Base-by-base conservation (phyloP, 2,113 vertebrate species). In the Eulemur macaco region DNA sequence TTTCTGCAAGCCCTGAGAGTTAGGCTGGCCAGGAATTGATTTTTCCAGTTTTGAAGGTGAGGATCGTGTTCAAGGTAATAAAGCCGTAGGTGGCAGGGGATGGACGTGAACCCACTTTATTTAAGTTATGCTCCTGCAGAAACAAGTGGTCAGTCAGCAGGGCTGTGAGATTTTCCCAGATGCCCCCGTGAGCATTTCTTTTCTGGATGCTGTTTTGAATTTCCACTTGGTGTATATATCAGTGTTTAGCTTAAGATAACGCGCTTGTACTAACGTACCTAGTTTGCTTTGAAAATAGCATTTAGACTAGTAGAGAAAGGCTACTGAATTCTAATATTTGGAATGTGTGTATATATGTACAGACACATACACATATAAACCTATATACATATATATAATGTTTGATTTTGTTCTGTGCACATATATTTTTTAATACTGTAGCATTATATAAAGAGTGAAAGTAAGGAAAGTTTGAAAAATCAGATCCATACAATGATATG, bases 231-330 rank as follows among this genome's bases (percentile, higher is more conserved):
- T 71, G 0, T 66, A 20, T 74, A 11, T 73, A 20, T 91, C 63
- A 47, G 7, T 50, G 52, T 92, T 64, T 86, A 73, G 39, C 63
- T 96, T 73, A 78, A 93, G 82, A n/a, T 66, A 50, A 11, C 29
- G 25, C 17, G 6, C 71, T 66, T 50, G 9, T 50, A 58, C 11
- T 27, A 63, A 5, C 0, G 4, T 63, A 50, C 50, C 27, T 80
- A 60, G 39, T 68, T 96, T 74, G 39, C 68, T 69, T 93, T 96
- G 91, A 92, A 83, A 90, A 58, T 80, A 86, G 83, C 52, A 66
- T 66, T 69, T 84, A 18, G 42, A 29, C 11, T 95, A 60, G 47
- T 85, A 95, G 69, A 77, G 25, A 71, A 37, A 39, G 31, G 58
- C 45, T 85, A 2, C 60, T 91, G 68, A 63, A 47, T 86, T 74